phyloP scores from a whole-genome alignment of 92 coral and sea anemone genomes.

The Phymanthus crucifer region DNA sequence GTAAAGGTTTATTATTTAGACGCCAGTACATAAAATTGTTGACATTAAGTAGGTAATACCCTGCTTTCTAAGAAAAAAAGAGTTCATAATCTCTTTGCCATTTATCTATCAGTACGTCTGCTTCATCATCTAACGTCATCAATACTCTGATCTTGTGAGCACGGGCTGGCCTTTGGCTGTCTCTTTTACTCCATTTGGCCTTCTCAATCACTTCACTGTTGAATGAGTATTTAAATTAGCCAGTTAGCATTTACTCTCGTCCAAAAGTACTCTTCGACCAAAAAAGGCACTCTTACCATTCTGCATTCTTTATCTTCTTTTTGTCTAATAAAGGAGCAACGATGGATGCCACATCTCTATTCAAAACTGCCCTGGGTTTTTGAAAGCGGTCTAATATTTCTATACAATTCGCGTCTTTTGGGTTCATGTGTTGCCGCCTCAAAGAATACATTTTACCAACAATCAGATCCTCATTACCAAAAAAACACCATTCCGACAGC shows the following conservation, averaged over 20 bases:
- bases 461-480: not conserved
- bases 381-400: not conserved
- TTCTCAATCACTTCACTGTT: slow-evolving; percentile 9
- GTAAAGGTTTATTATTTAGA: not conserved
- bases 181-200: slow-evolving; percentile 18
- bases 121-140: not conserved
- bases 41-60: too few relatives aligned
- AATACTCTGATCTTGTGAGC: slow-evolving; percentile 11
- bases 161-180: slow-evolving; percentile 21
- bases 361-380: slow-evolving; percentile 23
- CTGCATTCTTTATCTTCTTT: not conserved
- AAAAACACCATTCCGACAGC: slow-evolving; percentile 3
- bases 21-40: not conserved
- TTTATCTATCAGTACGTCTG: slow-evolving; percentile 8
- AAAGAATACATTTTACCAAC: not conserved
- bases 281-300: slow-evolving; percentile 25
- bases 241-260: not conserved
- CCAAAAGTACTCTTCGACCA: not conserved
- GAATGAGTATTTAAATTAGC: not conserved
- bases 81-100: slow-evolving; percentile 11
- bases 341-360: slow-evolving; percentile 10
- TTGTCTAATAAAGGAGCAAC: slow-evolving; percentile 1
- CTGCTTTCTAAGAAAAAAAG: not conserved
- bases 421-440: not conserved
- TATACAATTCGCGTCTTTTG: slow-evolving; percentile 4